Evolutionary conservation across 2,113 vertebrate species (phyloP), one percentile per base, ranked within the genome.

Genomic region (Cyprinodon variegatus): DNA sequence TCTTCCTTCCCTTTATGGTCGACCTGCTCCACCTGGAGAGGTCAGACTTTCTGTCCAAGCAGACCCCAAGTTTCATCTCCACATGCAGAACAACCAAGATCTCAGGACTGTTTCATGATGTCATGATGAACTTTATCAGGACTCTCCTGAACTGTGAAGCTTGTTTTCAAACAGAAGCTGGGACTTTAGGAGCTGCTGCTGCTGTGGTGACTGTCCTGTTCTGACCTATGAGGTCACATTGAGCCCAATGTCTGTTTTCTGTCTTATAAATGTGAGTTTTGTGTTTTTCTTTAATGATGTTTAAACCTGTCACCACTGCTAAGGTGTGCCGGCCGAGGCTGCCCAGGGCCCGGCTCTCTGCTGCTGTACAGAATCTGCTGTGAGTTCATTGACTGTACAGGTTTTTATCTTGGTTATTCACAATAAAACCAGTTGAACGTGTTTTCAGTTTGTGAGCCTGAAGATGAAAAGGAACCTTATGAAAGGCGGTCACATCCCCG

Each of bases 401-500:
- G 40, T 68, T 10, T 61, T 13, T 65, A 11, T 15, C 43, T 59
- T 12, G 13, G 45, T 65, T 29, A 4, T 14, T 12, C 17, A 61
- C 1, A 76, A 69, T 76, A 76, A 76, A 76, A 29, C 29, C 36
- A 48, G 3, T 39, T 38, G 2, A 11, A 36, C 3, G 48, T 11
- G 11, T 48, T 3, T 63, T 68, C 46, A 29, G 65, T 14, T 14
- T 50, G 29, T 59, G 50, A 9, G 36, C 9, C 61, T 65, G 57
- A 72, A 13, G 60, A 39, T 38, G 45, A 70, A 13, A 68, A 78
- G 75, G 83, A 87, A 87, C 68, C 64, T 36, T 57, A 73, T 64
- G 3, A 61, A 59, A 60, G n/a, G 63, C 36, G 4, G 63, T 85
- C 74, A 83, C 62, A 53, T 82, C 72, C 86, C 83, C 83, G 70